Base-by-base conservation (phyloP, 2,797 vertebrate species). In the Florisuga fusca region DNA sequence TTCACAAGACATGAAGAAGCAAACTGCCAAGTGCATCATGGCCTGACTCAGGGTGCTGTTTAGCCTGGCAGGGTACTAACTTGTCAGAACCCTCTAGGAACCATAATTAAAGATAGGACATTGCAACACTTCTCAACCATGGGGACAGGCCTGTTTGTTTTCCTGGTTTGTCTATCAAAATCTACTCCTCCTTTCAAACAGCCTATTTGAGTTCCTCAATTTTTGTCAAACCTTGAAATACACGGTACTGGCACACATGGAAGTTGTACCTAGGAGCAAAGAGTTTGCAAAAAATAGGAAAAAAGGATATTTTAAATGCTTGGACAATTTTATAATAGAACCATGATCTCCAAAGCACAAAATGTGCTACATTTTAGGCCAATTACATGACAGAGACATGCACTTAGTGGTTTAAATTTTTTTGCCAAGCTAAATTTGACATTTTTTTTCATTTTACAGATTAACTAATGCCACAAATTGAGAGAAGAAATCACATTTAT, bases 311-410 rank as follows among this genome's bases (percentile, higher is more conserved):
- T 27, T 74, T 20, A 76, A 29, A 14, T 62, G 14, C 91, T 71
- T 85, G 55, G 71, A 81, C n/a, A 93, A 76, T 87, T 58, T 74
- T 92, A 61, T 36, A 91, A 61, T 55, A 68, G 9, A 34, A 94
- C 51, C 4, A 7, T 76, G 33, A 87, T 34, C 53, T 91, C 91
- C 73, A 50, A 43, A 57, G 38, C 75, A 84, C 17, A 55, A 62
- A 91, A 79, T 73, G 57, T 57, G 83, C 50, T 66, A 69, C 15
- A 79, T 41, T 93, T 79, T 54, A 75, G 78, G 36, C 19, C 36
- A 89, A 90, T 71, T 78, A 89, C 23, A 80, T 90, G 29, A 69
- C 38, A 58, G 57, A 79, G 17, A 43, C 1, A 2, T 63, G 29
- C 17, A 55, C 41, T 67, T 62, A 74, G 51, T 48, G 13, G 12